Conservation (phyloP, 2,113 vertebrate species). For the Paralichthys olivaceus region DNA sequence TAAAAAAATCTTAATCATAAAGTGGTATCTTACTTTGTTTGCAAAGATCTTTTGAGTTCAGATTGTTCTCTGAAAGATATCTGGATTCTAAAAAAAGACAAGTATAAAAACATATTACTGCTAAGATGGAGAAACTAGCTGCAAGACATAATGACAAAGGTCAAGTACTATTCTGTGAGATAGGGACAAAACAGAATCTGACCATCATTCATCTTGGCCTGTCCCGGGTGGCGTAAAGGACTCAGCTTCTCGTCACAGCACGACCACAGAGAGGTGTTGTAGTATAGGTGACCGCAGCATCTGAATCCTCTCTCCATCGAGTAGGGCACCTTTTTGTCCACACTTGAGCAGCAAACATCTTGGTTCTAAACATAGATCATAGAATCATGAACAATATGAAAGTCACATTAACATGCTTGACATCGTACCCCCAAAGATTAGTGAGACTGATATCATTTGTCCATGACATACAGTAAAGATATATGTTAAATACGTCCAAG, state of each 20-base stretch:
- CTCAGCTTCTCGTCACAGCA: conserved; percentile 35
- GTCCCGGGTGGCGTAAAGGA: background rate
- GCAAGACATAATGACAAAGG: background rate
- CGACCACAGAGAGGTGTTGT: conserved; percentile 53
- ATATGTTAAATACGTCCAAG: background rate
- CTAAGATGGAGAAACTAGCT: background rate
- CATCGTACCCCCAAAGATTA: background rate
- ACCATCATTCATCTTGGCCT: background rate
- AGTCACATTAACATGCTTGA: background rate
- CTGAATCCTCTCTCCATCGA: background rate
- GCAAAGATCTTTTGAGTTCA: conserved; percentile 14
- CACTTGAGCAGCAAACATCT: conserved; percentile 52
- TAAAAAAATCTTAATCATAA: background rate
- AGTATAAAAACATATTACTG: background rate
- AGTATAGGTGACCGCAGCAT: conserved; percentile 62
- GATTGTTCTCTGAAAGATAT: conserved; percentile 5
- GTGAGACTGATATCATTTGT: background rate
- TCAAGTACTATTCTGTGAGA: background rate
- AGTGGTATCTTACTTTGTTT: conserved; percentile 9
- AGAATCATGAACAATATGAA: background rate
- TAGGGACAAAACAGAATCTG: background rate
- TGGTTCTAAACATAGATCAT: background rate
- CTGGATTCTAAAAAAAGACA: conserved; percentile 27
- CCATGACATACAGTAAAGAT: background rate
- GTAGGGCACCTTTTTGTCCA: conserved; percentile 34